phyloP scores from a whole-genome alignment of 2,113 vertebrate genomes.

The Zosterops hypoxanthus region DNA sequence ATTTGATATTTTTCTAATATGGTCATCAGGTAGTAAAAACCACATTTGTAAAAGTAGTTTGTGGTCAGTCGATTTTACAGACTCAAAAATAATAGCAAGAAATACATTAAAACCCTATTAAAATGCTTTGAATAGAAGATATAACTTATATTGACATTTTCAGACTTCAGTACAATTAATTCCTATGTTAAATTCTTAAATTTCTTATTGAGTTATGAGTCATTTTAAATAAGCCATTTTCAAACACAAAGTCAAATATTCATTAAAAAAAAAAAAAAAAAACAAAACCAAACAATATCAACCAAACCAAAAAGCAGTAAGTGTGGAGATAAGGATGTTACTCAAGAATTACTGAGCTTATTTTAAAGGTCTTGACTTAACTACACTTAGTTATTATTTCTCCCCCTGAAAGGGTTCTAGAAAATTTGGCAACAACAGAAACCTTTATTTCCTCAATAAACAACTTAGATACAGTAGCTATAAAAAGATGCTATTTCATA shows the following conservation, averaged over 20 bases:
- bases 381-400: neutral
- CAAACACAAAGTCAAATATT: neutral
- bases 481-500: neutral
- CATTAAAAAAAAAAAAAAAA: neutral
- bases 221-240: neutral
- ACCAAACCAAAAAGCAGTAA: neutral
- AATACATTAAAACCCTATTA: neutral
- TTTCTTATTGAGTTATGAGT: neutral
- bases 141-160: neutral
- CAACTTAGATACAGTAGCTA: neutral
- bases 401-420: neutral
- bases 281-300: neutral
- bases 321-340: neutral
- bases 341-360: neutral
- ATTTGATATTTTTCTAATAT: neutral
- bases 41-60: neutral
- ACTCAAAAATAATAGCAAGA: neutral
- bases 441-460: neutral
- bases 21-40: neutral
- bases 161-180: neutral
- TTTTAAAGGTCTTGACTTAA: neutral
- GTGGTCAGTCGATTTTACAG: neutral
- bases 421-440: neutral
- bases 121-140: neutral
- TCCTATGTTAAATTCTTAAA: neutral